Evolutionary conservation across 2,888 invertebrate species (phyloP).

Genomic region (Melinopterus prodromus): DNA sequence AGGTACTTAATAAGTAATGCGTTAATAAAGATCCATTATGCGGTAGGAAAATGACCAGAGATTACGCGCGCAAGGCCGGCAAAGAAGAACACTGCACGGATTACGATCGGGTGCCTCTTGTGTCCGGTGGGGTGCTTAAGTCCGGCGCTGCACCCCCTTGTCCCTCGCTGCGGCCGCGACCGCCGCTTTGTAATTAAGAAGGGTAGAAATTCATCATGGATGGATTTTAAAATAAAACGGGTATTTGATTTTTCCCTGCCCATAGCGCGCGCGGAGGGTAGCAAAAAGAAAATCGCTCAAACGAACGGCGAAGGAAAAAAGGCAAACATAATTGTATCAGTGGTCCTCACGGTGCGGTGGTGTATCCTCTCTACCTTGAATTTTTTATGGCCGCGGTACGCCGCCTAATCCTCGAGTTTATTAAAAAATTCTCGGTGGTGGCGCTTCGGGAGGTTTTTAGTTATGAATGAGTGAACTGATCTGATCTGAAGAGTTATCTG

Average conservation of each 20-base stretch:
- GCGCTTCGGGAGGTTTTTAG: background rate
- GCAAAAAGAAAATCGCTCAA: background rate
- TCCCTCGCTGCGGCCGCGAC: slow-evolving; percentile 39
- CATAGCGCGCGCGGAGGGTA: background rate
- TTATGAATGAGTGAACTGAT: background rate
- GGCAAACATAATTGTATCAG: slow-evolving; percentile 43
- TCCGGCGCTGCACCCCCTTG: slow-evolving; percentile 23
- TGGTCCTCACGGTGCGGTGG: slow-evolving; percentile 9
- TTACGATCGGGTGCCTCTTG: slow-evolving; percentile 35
- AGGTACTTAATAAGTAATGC: slow-evolving; percentile 34
- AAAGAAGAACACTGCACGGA: slow-evolving; percentile 37
- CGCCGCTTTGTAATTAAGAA: slow-evolving; percentile 55
- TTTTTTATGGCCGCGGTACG: background rate
- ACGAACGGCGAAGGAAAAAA: slow-evolving; percentile 30
- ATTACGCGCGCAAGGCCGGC: slow-evolving; percentile 22
- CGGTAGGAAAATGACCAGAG: slow-evolving; percentile 25
- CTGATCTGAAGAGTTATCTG: background rate
- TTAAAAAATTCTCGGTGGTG: background rate
- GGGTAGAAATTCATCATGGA: slow-evolving; percentile 59
- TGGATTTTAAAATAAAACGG: slow-evolving; percentile 57
- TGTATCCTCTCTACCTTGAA: background rate
- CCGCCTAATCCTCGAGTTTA: background rate
- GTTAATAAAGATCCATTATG: slow-evolving; percentile 41
- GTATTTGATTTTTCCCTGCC: slow-evolving; percentile 49
- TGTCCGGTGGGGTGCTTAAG: slow-evolving; percentile 33